Evolutionary conservation across 2,888 invertebrate species (phyloP), one percentile per base, ranked within the genome.

Genomic region (Eurois occulta): DNA sequence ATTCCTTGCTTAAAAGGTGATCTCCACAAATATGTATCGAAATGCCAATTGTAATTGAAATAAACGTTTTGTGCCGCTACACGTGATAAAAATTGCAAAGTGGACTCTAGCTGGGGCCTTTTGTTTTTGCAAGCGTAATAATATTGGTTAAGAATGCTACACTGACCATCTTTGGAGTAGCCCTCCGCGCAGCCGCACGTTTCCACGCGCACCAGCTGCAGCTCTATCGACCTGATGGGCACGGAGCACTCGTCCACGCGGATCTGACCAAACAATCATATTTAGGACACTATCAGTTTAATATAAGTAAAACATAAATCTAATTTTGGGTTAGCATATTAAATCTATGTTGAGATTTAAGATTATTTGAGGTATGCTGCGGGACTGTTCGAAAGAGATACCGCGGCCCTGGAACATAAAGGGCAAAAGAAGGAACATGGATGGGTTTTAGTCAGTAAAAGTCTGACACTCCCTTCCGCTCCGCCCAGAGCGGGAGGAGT

Each of bases 151-250:
- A 24, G 24, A 46, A 35, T 62, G 24, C 24, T 32, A 6, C 1
- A 64, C 89, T 78, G 93, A 99, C 99, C 98, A 95, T 99, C 99
- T 94, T 98, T 98, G 2, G 99, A 98, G 94, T 98, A 99, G 24
- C 99, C 99, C 94, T 99, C 99, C 0, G 98, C 98, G 93, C 98
- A 98, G 70, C 99, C 99, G 94, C 99, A 99, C 0, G 99, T 99
- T 95, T 99, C 99, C 3, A 99, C 99, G 75, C 99, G 97, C 2
- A 99, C 98, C 81, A 99, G 96, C 94, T 99, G 99, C 83, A 99
- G 95, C 95, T 99, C 99, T 75, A 99, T 98, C 0, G 99, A 99
- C 93, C 99, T 98, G 80, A 99, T 98, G 0, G 98, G 97, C 55
- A 98, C 97, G 81, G 98, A 98, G 90, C 98, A 99, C 89, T 98